Evolutionary conservation across 2,113 vertebrate species (phyloP), one percentile per base, ranked within the genome.

Genomic region (Chaetops frenatus): DNA sequence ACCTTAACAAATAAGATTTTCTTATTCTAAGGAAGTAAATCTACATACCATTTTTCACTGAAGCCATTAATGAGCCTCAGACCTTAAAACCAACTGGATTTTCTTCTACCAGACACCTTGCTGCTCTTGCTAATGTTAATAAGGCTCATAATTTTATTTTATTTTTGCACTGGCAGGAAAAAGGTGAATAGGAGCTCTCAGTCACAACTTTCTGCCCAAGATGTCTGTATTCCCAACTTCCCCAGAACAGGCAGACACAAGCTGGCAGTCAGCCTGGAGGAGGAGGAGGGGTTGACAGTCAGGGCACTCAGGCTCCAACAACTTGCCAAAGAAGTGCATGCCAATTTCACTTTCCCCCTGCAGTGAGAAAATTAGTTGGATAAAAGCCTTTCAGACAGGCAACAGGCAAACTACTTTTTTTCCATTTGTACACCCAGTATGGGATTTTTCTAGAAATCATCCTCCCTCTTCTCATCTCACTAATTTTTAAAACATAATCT

Each of bases 351-450:
- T 92, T 94, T 94, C 29, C 57, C 36, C 90, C 78, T 82, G 78
- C 58, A 80, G 93, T 16, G 84, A 95, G 91, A 71, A 97, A 94
- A 94, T 95, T 86, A 90, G 87, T 72, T 90, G 70, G 81, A 86
- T 69, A 92, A 95, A 92, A 92, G 73, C 91, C 81, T 94, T 87
- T 78, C 65, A 91, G 86, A 73, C 58, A 91, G 66, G 40, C 60
- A 88, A 93, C 35, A 81, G 64, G 44, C 48, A 95, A 92, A 36
- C 47, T 73, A 44, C 7, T 23, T 78, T 81, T 60, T 65, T 61
- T 17, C 36, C 21, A 22, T 90, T 93, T 91, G 48, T 82, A 53
- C 61, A 40, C 10, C 15, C 18, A 48, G 45, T 64, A 61, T n/a
- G 21, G 14, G 9, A 38, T 94, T 89, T 89, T 95, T 94, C 73